Evolutionary conservation across 2,797 vertebrate genomes (phyloP), one percentile per base, ranked within the genome.

Genomic region (Gambusia yucatana): DNA sequence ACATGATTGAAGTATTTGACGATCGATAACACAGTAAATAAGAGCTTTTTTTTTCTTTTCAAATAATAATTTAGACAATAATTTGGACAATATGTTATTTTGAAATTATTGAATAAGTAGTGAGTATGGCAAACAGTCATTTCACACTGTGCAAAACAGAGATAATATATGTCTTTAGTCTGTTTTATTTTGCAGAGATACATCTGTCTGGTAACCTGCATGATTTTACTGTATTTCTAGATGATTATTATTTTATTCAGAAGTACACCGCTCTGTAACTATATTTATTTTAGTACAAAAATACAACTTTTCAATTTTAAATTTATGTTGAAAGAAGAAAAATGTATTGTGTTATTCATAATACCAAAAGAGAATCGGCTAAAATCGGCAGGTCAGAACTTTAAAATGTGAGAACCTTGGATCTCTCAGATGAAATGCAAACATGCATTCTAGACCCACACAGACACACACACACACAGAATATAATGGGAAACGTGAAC

Each of bases 401-500:
- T 36, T 39, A 67, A 67, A 25, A 67, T 13, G 7, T 41, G 20
- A 41, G 4, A 67, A 25, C 36, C 9, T 3, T 39, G 63, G 7
- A 41, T 67, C 17, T 67, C 63, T 67, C 36, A 67, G 41, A 67
- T 67, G 63, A 41, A 67, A 41, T 39, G 63, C 63, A 67, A 46
- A 28, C 6, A 22, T 70, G 43, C 36, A 44, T 25, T 39, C 55
- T 0, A 22, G 30, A 63, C n/a, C 59, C 28, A 3, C 30, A 63
- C 33, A 59, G 47, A 46, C 76, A 30, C 72, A 8, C 72, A 33
- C 77, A 28, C 76, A 63, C 79, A 80, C 76, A 77, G 70, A 81
- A 78, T 44, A 44, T 70, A 76, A 72, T 93, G 94, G 95, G 96
- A 98, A 98, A 98, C 97, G 98, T 98, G 97, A 99, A 97, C 96